Base-by-base conservation (phyloP, 1,140 invertebrate genomes). In the Contarinia nasturtii region DNA sequence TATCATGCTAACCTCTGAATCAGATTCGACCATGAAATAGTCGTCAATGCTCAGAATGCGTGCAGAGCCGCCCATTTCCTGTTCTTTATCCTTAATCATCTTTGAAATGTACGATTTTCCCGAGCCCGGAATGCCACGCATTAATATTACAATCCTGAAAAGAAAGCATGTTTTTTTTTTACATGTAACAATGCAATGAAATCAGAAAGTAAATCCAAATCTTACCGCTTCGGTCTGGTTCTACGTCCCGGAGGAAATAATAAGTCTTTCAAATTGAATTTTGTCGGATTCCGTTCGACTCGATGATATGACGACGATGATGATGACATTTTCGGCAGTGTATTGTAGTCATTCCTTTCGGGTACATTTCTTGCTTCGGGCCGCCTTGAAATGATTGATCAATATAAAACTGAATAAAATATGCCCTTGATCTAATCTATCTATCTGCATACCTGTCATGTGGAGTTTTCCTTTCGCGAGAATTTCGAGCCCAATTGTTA, bases 21-120 rank as follows among this genome's bases (percentile, higher is more conserved):
- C 90, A 44, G 79, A 76, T 69, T 95, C 91, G 41, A 83, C 78
- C 67, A 94, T 82, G 56, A 94, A 96, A 64, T 96, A 97, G 69
- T 97, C 91, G 66, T 97, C 91, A 38, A 97, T 74, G 51, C 86
- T 90, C 46, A 96, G 72, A 55, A 97, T 92, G 52, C 92, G 71
- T 2, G 86, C 84, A 49, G 79, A 76, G 2, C 59, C 60, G 34
- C 57, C 57, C 56, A 60, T 64, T 51, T 63, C 59, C 41, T 66
- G 53, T 54, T 69, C 65, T 61, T 67, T 72, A 75, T 85, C 73
- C 52, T 87, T 86, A 20, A 89, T 81, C 8, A 87, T 63, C 65
- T 83, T 86, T 2, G 83, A 81, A 47, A 86, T 69, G 64, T 77
- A 77, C 18, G 82, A 83, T 67, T 90, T 90, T 38, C 86, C 86